phyloP scores from a whole-genome alignment of 2,888 invertebrate species.

The Xestia rhomboidea region DNA sequence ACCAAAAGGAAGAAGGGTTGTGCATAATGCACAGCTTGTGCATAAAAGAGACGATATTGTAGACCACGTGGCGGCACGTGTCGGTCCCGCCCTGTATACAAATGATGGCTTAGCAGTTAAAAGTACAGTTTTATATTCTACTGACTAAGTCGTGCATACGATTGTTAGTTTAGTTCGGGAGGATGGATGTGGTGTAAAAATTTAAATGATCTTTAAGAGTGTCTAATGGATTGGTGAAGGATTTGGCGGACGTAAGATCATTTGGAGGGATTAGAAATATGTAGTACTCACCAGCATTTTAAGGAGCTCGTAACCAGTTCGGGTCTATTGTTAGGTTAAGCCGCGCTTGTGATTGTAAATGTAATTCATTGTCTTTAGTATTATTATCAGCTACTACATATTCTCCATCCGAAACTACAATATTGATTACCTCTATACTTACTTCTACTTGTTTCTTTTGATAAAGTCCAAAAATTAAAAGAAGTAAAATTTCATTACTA shows the following conservation, averaged over 20 bases:
- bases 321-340: no score
- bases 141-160: slow-evolving; percentile 85
- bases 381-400: not conserved
- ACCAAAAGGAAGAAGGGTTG: slow-evolving; percentile 65
- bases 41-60: slow-evolving; percentile 72
- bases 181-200: slow-evolving; percentile 73
- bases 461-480: not conserved
- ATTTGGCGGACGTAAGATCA: slow-evolving; percentile 12
- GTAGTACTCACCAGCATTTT: not conserved
- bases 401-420: not conserved
- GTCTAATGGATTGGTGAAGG: slow-evolving; percentile 38
- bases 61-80: slow-evolving; percentile 84
- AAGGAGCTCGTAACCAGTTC: no score
- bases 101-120: slow-evolving; percentile 87
- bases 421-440: not conserved
- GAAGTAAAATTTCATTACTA: not conserved
- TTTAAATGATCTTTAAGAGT: slow-evolving; percentile 69
- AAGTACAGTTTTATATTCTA: slow-evolving; percentile 77
- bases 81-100: slow-evolving; percentile 83
- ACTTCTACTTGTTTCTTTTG: not conserved
- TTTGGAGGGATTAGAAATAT: slow-evolving; percentile 12
- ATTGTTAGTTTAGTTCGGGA: slow-evolving; percentile 85
- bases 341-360: not conserved
- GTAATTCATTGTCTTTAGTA: not conserved
- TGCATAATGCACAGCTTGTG: slow-evolving; percentile 63